Percentiles rank a stretch among this genome's conserved stretches.
Conservation (phyloP, 2,888 invertebrate genomes). For the Lagria hirta region DNA sequence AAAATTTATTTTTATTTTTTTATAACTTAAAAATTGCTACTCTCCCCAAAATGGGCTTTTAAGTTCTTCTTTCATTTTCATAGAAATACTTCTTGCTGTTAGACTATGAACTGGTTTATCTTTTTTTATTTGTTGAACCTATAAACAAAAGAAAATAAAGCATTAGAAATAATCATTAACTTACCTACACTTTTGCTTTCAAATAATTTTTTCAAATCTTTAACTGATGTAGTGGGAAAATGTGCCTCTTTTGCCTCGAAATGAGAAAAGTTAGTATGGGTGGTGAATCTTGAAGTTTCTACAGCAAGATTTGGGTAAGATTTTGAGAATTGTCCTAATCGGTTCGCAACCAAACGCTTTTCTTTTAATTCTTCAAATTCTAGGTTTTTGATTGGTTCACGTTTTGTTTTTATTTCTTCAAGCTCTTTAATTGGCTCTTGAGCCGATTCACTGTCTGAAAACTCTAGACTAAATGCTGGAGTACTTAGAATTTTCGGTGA, state of each 20-base stretch:
- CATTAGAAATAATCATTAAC: constrained; percentile 11
- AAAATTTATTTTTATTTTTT: too few relatives aligned
- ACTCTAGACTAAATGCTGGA: constrained; percentile 31
- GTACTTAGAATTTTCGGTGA: neutral
- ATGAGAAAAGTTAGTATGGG: constrained; percentile 5
- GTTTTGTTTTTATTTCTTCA: too few relatives aligned
- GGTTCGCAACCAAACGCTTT: constrained; percentile 39
- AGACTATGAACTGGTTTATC: constrained; percentile 67
- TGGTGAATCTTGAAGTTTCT: neutral
- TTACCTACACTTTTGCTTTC: constrained; percentile 42
- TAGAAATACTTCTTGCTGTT: constrained; percentile 77
- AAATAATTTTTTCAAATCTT: constrained; percentile 43
- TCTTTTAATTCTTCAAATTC: constrained; percentile 39
- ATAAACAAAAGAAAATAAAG: constrained; percentile 17
- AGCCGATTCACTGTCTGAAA: constrained; percentile 28
- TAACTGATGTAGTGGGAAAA: constrained; percentile 36
- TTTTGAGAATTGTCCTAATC: constrained; percentile 43
- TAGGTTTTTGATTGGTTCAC: constrained; percentile 9
- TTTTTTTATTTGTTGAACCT: constrained; percentile 30
- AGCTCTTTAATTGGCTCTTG: too few relatives aligned
- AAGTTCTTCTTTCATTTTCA: constrained; percentile 71
- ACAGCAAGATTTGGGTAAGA: constrained; percentile 41
- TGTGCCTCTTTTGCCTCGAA: constrained; percentile 5
- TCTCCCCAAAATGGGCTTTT: constrained; percentile 35
- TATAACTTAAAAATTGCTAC: too few relatives aligned